phyloP scores from a whole-genome alignment of 2,797 vertebrate genomes.

The Natrix natrix region DNA sequence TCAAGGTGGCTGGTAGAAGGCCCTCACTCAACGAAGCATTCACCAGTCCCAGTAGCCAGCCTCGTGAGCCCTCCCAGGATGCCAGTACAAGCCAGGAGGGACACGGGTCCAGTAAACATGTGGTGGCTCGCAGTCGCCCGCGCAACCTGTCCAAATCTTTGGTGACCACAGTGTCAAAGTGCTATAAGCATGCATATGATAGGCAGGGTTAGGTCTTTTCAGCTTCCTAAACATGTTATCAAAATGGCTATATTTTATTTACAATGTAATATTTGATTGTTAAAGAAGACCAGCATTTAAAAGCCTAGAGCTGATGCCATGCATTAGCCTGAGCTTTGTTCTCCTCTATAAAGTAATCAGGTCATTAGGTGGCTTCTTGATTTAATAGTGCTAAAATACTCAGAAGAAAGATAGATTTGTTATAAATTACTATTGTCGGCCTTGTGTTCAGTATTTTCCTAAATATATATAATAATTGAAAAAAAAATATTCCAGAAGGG shows the following conservation, averaged over 20 bases:
- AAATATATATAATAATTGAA: neutral
- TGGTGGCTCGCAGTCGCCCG: too few relatives aligned
- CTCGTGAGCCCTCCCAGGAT: too few relatives aligned
- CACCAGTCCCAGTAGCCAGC: too few relatives aligned
- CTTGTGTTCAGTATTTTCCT: neutral
- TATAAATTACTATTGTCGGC: neutral
- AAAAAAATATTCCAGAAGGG: neutral
- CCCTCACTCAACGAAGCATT: too few relatives aligned
- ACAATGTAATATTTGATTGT: neutral
- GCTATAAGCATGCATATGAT: neutral
- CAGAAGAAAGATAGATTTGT: neutral
- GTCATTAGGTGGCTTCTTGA: neutral
- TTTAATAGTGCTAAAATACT: neutral
- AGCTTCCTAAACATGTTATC: neutral
- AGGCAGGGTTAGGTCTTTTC: neutral
- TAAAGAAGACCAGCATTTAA: neutral
- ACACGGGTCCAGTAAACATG: too few relatives aligned
- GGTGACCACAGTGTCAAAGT: too few relatives aligned
- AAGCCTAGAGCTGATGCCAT: neutral
- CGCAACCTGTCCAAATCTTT: too few relatives aligned
- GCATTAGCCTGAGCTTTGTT: neutral
- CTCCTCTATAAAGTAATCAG: neutral
- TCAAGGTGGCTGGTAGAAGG: too few relatives aligned
- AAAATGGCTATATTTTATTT: neutral
- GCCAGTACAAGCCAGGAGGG: too few relatives aligned